Evolutionary conservation across 2,888 invertebrate genomes (phyloP), one percentile per base, ranked within the genome.

Genomic region (Tricholauxania praeusta): DNA sequence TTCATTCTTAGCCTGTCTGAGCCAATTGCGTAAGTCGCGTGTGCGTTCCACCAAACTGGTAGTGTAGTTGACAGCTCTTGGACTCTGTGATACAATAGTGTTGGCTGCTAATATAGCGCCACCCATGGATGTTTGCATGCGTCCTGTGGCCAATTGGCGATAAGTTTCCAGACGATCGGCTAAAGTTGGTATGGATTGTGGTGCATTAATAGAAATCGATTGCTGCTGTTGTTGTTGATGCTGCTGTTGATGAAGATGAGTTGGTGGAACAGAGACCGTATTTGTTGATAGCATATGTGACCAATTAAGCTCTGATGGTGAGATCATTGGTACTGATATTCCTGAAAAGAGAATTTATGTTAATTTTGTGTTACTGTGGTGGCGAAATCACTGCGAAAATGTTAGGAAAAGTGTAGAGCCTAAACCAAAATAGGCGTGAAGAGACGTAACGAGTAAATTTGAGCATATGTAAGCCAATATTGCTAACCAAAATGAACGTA

Each of bases 1-100:
- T 83, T 87, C 87, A 59, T 83, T 86, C 79, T 87, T 87, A 0
- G 87, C 87, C 78, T 92, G 92, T 17, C 91, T 88, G 73, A 92
- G 83, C 92, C 92, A 92, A 80, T 92, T 92, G 75, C 92, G 88
- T 74, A 92, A 86, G 79, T 91, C 91, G 71, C 91, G 88, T 1
- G 92, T 92, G 51, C 92, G 88, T 80, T 92, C 92, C 64, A 91
- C 91, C 70, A 92, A 83, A 71, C 90, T 91, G 10, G 91, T 90
- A 2, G 91, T 89, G 28, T 90, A 89, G 68, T 90, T 90, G 39
- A 90, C 89, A 12, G 87, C 86, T 3, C 86, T 79, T 3, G 86
- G 84, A 75, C 84, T 85, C 76, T 87, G 87, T 3, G 87, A 86
- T 5, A 87, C 87, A 49, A 87, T 87, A 3, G 86, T 87, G 62